Conservation (phyloP, 2,113 vertebrate species). For the Tretioscincus oriximinensis region DNA sequence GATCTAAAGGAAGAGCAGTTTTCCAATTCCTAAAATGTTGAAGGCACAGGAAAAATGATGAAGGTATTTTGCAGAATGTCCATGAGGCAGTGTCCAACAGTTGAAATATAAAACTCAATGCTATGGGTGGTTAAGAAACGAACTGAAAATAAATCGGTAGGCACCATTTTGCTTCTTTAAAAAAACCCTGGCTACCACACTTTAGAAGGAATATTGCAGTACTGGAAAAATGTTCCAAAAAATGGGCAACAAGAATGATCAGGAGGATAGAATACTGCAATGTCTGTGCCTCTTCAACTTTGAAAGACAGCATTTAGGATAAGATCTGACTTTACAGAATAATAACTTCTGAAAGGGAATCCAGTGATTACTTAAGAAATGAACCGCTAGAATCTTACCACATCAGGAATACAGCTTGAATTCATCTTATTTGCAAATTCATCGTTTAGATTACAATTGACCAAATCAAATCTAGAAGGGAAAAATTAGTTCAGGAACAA, state of each 20-base stretch:
- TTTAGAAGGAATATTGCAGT: too few relatives aligned
- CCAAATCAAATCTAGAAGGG: constrained; percentile 87
- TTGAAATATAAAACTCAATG: too few relatives aligned
- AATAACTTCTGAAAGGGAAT: fast-evolving
- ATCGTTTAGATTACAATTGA: constrained; percentile 94
- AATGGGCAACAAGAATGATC: too few relatives aligned
- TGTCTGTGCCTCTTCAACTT: too few relatives aligned
- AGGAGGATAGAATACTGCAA: too few relatives aligned
- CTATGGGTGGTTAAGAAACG: too few relatives aligned
- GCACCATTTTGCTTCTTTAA: too few relatives aligned
- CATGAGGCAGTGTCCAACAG: too few relatives aligned
- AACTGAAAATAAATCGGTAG: too few relatives aligned
- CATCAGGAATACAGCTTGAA: constrained; percentile 87
- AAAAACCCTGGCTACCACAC: too few relatives aligned
- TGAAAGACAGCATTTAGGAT: too few relatives aligned
- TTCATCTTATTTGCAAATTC: constrained; percentile 96
- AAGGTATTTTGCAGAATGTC: background rate
- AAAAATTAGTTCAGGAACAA: background rate
- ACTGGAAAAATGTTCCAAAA: too few relatives aligned
- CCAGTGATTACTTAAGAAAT: background rate
- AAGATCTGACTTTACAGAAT: background rate
- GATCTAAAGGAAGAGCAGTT: background rate
- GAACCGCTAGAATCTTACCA: constrained; percentile 77
- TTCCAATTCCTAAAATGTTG: background rate
- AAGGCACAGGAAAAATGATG: background rate